Evolutionary conservation across 1,140 invertebrate genomes (phyloP), one percentile per base, ranked within the genome.

Genomic region (Tetramorium parvispinum): DNA sequence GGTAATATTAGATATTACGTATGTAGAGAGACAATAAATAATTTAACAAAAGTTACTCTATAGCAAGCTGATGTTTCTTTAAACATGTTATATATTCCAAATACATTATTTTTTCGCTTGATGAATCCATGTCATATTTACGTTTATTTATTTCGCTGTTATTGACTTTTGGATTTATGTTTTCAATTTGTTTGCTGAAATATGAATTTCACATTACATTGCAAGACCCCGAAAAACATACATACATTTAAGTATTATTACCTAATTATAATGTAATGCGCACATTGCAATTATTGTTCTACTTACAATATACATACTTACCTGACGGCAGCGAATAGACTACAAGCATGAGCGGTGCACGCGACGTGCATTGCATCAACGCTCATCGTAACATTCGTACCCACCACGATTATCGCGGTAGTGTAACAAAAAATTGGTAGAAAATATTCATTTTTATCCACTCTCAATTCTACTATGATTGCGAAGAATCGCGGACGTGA

Each of bases 31-130:
- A 21, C n/a, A 55, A 55, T 55, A 27, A 27, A 61, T 8, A n/a
- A 24, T 24, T 24, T 70, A 6, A 18, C 11, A 11, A n/a, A 18
- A 27, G 4, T 77, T 32, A 78, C 75, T 78, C 43, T 27, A 78
- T 3, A 32, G 57, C 75, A 46, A 78, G 75, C 13, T 78, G 75
- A 78, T 78, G 75, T 49, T 78, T 78, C 11, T 78, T 78, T 59
- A 78, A 46, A 32, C 75, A 78, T 4, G 18, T 16, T n/a, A 61
- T 61, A 18, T 77, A 77, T 16, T 77, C 8, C 21, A n/a, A 40
- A 27, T 77, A 77, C 46, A 77, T 77, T 6, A 61, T 6, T 46
- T 46, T n/a, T 24, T 77, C 75, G 1, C n/a, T n/a, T 0, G 24
- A 27, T 5, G 43, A 63, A 18, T 13, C 57, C 7, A 66, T 7